Percentiles rank a stretch among this genome's conserved stretches.
Evolutionary conservation across 2,888 invertebrate genomes (phyloP).

Genomic region (Penaeus monodon): DNA sequence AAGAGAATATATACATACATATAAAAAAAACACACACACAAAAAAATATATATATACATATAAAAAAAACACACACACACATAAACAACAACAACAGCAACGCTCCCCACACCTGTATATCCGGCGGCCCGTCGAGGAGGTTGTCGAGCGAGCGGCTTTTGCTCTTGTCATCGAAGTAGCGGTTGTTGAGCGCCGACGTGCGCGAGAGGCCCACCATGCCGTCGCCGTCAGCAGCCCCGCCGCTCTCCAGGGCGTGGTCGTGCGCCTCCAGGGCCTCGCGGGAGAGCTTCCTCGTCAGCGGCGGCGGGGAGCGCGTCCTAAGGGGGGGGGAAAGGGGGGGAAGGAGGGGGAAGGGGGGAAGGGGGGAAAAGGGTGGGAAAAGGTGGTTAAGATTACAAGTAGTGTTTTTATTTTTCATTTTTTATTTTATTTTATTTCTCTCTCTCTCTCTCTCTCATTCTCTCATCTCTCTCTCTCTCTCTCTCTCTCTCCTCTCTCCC

Average conservation of each 20-base stretch:
- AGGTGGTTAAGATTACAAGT: not conserved
- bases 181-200: slow-evolving; percentile 64
- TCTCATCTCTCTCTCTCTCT: too few species aligned
- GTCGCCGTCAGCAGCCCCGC: slow-evolving; percentile 19
- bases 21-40: slow-evolving; percentile 8
- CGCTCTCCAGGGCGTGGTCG: slow-evolving; percentile 67
- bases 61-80: not conserved
- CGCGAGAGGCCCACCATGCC: slow-evolving; percentile 62
- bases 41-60: not conserved
- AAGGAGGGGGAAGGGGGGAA: too few species aligned
- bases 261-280: slow-evolving; percentile 75
- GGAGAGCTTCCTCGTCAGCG: slow-evolving; percentile 77
- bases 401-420: too few species aligned
- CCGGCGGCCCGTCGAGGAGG: slow-evolving; percentile 72
- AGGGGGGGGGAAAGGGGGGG: too few species aligned
- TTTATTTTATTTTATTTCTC: too few species aligned
- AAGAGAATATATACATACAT: too few species aligned
- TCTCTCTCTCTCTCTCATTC: too few species aligned
- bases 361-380: not conserved
- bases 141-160: slow-evolving; percentile 87
- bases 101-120: slow-evolving; percentile 32
- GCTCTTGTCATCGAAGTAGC: slow-evolving; percentile 76
- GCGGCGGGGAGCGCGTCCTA: slow-evolving; percentile 66
- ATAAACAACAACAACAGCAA: not conserved
- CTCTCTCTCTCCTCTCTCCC: too few species aligned